Percentiles rank a stretch among this genome's conserved stretches.
Conservation (phyloP, 2,888 invertebrate species). For the Gasteruption jaculator region DNA sequence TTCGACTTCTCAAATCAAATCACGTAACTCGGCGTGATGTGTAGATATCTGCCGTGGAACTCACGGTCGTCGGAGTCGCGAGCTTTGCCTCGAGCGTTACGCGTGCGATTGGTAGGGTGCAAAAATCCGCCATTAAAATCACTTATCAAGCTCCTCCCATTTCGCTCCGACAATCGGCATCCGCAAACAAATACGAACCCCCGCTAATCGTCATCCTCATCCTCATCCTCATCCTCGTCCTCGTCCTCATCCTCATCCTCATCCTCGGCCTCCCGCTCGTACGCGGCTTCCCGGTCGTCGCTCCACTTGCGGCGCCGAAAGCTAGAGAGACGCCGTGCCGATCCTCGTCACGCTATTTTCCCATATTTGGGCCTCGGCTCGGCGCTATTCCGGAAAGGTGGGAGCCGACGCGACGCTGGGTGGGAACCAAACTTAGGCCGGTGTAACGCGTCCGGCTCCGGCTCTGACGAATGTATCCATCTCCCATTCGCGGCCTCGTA, state of each 20-base stretch:
- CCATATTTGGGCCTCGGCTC: conserved; percentile 42
- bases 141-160: conserved; percentile 43
- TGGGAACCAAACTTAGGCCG: conserved; percentile 26
- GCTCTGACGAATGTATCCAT: conserved; percentile 4
- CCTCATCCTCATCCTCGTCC: too few relatives aligned
- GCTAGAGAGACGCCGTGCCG: conserved; percentile 31
- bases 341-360: conserved; percentile 41
- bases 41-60: conserved; percentile 12
- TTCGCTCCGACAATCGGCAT: conserved; percentile 19
- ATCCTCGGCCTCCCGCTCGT: too few relatives aligned
- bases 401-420: conserved; percentile 22
- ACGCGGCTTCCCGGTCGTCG: too few relatives aligned
- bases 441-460: conserved; percentile 16
- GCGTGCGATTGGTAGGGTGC: conserved; percentile 41
- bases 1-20: conserved; percentile 38
- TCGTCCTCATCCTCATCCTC: too few relatives aligned
- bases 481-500: too few relatives aligned
- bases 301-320: conserved; percentile 11
- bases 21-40: conserved; percentile 32
- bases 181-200: too few relatives aligned
- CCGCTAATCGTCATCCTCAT: too few relatives aligned
- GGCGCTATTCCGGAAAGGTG: conserved; percentile 27
- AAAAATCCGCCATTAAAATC: conserved; percentile 49
- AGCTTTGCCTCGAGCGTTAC: conserved; percentile 16
- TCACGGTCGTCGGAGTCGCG: conserved; percentile 12